These are phyloP conservation scores for Neopelma chrysocephalum DNA, from an alignment of 2,797 vertebrate species.

Conservation along the genomic window DNA sequence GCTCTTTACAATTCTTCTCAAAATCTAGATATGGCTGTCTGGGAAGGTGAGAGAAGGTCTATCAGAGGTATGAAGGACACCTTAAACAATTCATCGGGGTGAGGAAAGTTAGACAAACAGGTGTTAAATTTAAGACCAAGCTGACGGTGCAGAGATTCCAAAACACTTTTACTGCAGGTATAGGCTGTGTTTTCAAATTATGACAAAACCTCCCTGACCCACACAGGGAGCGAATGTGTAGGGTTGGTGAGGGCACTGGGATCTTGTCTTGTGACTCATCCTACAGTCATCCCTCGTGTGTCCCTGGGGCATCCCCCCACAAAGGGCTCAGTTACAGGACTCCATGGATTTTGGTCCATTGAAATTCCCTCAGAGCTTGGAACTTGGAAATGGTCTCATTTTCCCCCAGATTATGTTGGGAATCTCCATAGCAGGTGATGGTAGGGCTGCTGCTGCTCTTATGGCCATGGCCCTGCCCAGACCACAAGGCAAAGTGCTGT, in stretches of 20 bases:
- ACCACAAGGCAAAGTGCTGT: neutral
- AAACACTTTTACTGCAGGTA: neutral
- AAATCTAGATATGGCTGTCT: neutral
- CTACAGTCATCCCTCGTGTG: neutral
- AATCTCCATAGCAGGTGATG: neutral
- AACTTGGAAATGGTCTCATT: accelerated
- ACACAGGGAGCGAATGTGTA: accelerated
- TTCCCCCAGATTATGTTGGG: neutral
- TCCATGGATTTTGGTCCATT: accelerated
- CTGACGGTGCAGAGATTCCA: neutral
- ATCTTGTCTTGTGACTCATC: accelerated
- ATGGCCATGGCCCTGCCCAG: neutral
- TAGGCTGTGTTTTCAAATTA: neutral
- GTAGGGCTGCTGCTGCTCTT: accelerated
- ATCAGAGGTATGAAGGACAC: neutral
- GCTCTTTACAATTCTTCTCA: neutral
- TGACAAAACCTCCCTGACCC: neutral
- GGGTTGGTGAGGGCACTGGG: neutral
- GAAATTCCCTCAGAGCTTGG: neutral
- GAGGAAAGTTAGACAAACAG: neutral
- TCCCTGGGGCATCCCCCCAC: accelerated
- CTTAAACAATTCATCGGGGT: neutral
- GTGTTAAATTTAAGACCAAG: neutral
- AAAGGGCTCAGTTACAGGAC: neutral
- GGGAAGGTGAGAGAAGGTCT: neutral